phyloP scores from a whole-genome alignment of 2,888 invertebrate genomes.

The Troides oblongomaculatus region DNA sequence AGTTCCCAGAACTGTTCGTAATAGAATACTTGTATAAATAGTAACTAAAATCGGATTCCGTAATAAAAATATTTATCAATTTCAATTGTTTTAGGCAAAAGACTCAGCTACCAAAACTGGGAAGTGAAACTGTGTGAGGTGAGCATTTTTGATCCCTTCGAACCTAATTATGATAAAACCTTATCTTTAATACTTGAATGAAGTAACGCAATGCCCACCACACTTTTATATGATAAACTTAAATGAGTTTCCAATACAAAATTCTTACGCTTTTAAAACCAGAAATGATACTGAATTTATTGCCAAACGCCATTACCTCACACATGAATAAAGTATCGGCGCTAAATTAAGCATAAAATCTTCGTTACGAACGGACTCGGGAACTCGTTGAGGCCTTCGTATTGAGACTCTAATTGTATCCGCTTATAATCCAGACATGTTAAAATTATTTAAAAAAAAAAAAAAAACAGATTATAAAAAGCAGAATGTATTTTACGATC shows the following conservation, averaged over 20 bases:
- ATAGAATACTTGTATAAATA: no score
- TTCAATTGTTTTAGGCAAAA: no score
- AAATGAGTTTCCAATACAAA: conserved; percentile 3
- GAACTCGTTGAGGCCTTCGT: not conserved
- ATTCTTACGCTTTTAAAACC: conserved; percentile 1
- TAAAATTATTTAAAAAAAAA: no score
- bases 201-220: not conserved
- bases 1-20: no score
- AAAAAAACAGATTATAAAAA: no score
- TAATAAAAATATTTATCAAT: no score
- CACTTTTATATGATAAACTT: not conserved
- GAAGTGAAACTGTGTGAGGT: not conserved
- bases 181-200: not conserved
- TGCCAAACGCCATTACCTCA: conserved; percentile 12
- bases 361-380: conserved; percentile 5
- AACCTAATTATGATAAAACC: not conserved
- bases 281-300: conserved; percentile 9
- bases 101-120: no score
- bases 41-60: no score
- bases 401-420: not conserved
- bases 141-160: not conserved
- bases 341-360: conserved; percentile 15
- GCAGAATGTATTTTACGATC: no score
- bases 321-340: not conserved
- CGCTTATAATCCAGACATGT: not conserved